These are phyloP conservation scores for Nephotettix cincticeps DNA, from an alignment of 1,140 invertebrate species.

Conservation along the genomic window DNA sequence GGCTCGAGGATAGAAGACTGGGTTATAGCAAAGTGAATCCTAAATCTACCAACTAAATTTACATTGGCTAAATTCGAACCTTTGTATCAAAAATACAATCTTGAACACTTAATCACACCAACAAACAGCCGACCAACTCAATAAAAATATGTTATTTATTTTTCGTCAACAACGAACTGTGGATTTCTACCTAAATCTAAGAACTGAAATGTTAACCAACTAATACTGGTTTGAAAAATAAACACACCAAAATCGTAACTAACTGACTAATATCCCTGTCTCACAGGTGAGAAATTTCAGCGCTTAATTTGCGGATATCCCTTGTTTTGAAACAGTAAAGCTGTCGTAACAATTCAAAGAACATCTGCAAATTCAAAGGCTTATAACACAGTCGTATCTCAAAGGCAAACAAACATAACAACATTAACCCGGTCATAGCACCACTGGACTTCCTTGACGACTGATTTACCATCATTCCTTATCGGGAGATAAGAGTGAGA, in stretches of 20 bases:
- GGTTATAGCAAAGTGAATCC: too few relatives aligned
- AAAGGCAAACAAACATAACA: neutral
- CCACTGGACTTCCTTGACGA: too few relatives aligned
- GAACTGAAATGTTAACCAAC: neutral
- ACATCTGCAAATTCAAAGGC: neutral
- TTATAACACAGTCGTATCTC: neutral
- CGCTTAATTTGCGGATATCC: neutral
- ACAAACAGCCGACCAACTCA: slow-evolving; percentile 17
- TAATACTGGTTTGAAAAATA: slow-evolving; percentile 15
- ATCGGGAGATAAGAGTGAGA: too few relatives aligned
- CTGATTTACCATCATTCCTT: too few relatives aligned
- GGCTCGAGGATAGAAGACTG: too few relatives aligned
- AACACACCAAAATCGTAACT: slow-evolving; percentile 22
- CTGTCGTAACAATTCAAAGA: neutral
- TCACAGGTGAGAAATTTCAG: too few relatives aligned
- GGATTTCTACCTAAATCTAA: slow-evolving; percentile 21
- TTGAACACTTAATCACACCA: slow-evolving; percentile 24
- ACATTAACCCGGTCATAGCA: too few relatives aligned
- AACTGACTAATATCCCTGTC: neutral
- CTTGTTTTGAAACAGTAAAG: neutral
- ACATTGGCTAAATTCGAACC: slow-evolving; percentile 21
- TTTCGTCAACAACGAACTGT: slow-evolving; percentile 2
- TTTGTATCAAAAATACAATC: slow-evolving; percentile 27
- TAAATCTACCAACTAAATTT: slow-evolving; percentile 1
- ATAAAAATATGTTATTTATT: slow-evolving; percentile 28